Evolutionary conservation across 2,888 invertebrate genomes (phyloP).

Genomic region (Brenthis ino): DNA sequence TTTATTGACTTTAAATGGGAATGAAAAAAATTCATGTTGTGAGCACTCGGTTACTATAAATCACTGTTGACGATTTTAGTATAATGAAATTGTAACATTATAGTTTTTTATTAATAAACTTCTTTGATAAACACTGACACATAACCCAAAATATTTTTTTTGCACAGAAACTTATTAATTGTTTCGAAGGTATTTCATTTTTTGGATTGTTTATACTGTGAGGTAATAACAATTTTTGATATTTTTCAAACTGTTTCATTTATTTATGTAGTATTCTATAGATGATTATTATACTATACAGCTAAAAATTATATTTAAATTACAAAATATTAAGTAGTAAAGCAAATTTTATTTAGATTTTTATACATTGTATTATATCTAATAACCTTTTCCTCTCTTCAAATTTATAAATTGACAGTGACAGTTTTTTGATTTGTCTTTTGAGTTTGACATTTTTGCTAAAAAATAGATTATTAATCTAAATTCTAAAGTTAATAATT

Average conservation of each 20-base stretch:
- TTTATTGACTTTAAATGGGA: slow-evolving; percentile 13
- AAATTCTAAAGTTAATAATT: too few species aligned
- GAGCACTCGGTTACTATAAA: slow-evolving; percentile 45
- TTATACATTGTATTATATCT: not conserved
- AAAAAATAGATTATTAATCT: too few species aligned
- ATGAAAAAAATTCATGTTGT: slow-evolving; percentile 49
- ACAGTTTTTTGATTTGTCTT: too few species aligned
- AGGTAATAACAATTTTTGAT: not conserved
- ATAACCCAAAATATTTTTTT: not conserved
- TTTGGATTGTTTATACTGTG: not conserved
- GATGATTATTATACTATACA: not conserved
- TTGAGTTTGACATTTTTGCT: too few species aligned
- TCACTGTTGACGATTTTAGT: not conserved
- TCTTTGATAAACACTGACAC: not conserved
- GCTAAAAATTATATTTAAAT: slow-evolving; percentile 1
- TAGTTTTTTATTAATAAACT: not conserved
- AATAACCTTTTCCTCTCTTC: slow-evolving; percentile 11
- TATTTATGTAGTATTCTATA: not conserved
- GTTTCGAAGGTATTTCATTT: not conserved
- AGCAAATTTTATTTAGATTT: not conserved
- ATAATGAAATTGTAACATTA: not conserved
- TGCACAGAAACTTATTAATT: not conserved
- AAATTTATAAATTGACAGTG: too few species aligned
- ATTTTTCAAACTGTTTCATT: not conserved
- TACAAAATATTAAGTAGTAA: not conserved